These are phyloP conservation scores for Colletes collaris DNA, from an alignment of 2,888 invertebrate genomes.

Conservation along the genomic window DNA sequence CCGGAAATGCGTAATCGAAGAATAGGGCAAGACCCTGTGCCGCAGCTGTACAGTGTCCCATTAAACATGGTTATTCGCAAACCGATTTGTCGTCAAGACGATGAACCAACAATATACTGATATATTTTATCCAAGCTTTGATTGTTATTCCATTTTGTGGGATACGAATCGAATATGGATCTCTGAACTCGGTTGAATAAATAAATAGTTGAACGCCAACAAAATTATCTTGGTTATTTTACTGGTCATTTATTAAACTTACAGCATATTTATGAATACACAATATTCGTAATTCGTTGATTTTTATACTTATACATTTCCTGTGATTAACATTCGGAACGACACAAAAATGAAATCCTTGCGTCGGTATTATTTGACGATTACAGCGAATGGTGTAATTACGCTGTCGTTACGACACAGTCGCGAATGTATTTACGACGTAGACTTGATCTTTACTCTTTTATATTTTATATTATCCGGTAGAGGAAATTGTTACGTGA, in stretches of 20 bases:
- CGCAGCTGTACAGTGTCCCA: slow-evolving; percentile 57
- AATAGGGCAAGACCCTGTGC: slow-evolving; percentile 60
- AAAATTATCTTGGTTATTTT: background rate
- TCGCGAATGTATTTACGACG: background rate
- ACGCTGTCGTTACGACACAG: background rate
- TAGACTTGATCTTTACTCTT: slow-evolving; percentile 11
- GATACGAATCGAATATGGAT: background rate
- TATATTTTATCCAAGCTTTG: background rate
- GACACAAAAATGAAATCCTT: too few relatives aligned
- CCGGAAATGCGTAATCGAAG: slow-evolving; percentile 59
- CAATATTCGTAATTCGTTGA: too few relatives aligned
- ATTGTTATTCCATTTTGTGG: background rate
- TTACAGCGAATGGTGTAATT: too few relatives aligned
- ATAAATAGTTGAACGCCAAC: background rate
- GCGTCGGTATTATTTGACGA: too few relatives aligned
- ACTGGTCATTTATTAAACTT: too few relatives aligned
- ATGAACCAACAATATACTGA: slow-evolving; percentile 62
- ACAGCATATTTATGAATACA: too few relatives aligned
- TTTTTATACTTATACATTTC: too few relatives aligned
- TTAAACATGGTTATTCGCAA: slow-evolving; percentile 55
- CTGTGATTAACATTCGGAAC: too few relatives aligned
- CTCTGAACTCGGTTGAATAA: background rate
- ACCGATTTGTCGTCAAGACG: slow-evolving; percentile 49
- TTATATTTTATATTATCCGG: slow-evolving; percentile 4
- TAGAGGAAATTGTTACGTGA: background rate